Base-by-base conservation (phyloP, 2,113 vertebrate genomes). In the Genyomyrus donnyi region DNA sequence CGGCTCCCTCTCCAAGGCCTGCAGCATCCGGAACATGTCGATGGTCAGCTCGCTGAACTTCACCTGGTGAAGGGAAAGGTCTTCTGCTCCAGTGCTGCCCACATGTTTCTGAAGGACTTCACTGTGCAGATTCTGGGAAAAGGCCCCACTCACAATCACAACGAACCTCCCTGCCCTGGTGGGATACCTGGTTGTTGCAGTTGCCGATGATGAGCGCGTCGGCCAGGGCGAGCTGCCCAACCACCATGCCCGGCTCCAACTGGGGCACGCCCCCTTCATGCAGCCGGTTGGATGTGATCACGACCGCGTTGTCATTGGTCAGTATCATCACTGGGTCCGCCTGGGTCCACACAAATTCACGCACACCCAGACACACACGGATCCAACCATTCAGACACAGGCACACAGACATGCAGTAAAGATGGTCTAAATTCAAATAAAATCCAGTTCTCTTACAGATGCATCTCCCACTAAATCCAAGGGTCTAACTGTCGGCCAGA, bases 11-110 rank as follows among this genome's bases (percentile, higher is more conserved):
- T 99, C 98, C 91, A 99, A 93, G 3, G 98, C 98, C 95, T 99
- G 98, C n/a, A 99, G 96, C 97, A 99, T 98, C 53, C 98, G 96
- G 93, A 99, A 99, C 98, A 99, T 99, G 89, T 99, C 98, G 8
- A 99, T 96, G 86, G 98, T 99, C 89, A 99, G 93, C 90, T 99
- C 98, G 70, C 98, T 99, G 93, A 99, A 99, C 91, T 99, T 99
- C 62, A 99, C 98, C 98, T 99, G 90, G 6, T 92, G 2, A 31
- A 2, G 27, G 10, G 31, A 86, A 24, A 50, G 45, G 48, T 48
- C 46, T 48, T 13, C 46, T 85, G 39, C 8, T 10, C 19, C 17
- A 86, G 21, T 27, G 9, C 48, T n/a, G 27, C n/a, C 1, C 74
- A 96, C 96, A 0, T 96, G 97, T 87, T 99, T 98, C 92, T 96